phyloP scores from a whole-genome alignment of 2,797 vertebrate genomes.

The Clarias laeviceps region DNA sequence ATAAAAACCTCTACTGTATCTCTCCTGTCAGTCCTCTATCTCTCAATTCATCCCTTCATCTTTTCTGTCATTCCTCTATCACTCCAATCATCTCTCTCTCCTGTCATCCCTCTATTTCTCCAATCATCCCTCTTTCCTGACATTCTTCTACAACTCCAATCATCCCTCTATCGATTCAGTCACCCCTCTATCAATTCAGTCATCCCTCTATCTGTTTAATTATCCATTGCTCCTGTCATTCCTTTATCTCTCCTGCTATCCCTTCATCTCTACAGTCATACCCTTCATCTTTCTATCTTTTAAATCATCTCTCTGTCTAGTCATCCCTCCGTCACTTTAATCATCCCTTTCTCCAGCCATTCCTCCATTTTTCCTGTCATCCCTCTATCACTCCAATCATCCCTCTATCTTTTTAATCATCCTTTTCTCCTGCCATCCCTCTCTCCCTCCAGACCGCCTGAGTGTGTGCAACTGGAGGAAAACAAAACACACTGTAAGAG shows the following conservation, averaged over 20 bases:
- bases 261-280: neutral
- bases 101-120: neutral
- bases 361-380: neutral
- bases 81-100: neutral
- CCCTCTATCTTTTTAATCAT: neutral
- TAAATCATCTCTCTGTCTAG: neutral
- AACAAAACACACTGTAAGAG: neutral
- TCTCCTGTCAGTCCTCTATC: neutral
- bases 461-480: neutral
- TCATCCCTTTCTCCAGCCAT: neutral
- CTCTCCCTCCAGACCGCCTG: neutral
- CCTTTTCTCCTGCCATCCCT: neutral
- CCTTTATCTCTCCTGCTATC: too few species aligned
- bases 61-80: neutral
- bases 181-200: neutral
- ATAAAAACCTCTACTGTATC: too few species aligned
- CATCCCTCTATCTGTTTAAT: too few species aligned
- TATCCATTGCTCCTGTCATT: too few species aligned
- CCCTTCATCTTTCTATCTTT: neutral
- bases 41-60: neutral
- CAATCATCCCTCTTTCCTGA: too few species aligned
- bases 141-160: neutral
- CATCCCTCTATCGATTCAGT: neutral
- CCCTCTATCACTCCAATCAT: neutral
- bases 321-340: neutral